Conservation (phyloP, 2,113 vertebrate genomes). For the Penelope pileata region DNA sequence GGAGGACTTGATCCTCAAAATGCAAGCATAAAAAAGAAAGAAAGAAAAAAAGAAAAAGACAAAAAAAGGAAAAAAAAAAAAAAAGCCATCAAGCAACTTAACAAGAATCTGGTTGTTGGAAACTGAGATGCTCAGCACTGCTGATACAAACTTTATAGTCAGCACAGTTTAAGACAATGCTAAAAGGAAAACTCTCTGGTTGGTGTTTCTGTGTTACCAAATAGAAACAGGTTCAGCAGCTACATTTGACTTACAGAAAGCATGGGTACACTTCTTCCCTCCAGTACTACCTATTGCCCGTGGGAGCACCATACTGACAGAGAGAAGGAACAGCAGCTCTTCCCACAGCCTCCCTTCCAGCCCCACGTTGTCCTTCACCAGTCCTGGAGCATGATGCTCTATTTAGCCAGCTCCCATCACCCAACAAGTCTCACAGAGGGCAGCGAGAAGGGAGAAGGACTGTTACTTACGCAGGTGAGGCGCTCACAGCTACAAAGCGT, state of each 20-base stretch:
- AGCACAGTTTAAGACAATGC: not conserved
- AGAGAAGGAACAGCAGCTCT: not conserved
- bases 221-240: not conserved
- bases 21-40: not conserved
- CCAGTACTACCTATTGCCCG: not conserved
- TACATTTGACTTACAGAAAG: not conserved
- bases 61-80: no score
- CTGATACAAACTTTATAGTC: not conserved
- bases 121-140: not conserved
- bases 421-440: not conserved
- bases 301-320: not conserved
- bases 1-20: not conserved
- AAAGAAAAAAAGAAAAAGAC: no score
- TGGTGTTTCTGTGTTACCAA: not conserved
- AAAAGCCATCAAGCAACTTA: not conserved
- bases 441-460: not conserved
- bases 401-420: not conserved
- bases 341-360: not conserved
- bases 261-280: not conserved
- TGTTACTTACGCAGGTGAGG: not conserved
- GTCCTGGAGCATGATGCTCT: not conserved
- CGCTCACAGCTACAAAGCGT: not conserved
- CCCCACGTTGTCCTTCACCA: rapidly evolving
- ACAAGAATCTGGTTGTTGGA: not conserved
- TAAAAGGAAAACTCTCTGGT: not conserved